phyloP scores from a whole-genome alignment of 2,113 vertebrate genomes.

The Varanus komodoensis region DNA sequence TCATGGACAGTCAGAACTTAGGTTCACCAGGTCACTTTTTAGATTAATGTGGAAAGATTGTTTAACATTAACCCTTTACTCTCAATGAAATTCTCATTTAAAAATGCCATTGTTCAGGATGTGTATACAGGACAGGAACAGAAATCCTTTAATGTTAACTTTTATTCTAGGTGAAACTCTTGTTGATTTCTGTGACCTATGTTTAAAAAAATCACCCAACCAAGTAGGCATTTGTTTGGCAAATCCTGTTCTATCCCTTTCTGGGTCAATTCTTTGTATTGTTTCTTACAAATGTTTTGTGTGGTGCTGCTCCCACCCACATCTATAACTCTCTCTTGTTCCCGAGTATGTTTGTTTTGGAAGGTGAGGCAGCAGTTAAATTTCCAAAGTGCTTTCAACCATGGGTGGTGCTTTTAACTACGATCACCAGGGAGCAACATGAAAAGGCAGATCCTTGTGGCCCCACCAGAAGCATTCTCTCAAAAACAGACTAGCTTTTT shows the following conservation, averaged over 20 bases:
- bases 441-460: not conserved
- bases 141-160: not conserved
- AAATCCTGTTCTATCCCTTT: not conserved
- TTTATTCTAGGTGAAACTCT: not conserved
- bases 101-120: not conserved
- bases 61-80: not conserved
- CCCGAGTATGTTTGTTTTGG: not conserved
- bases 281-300: not conserved
- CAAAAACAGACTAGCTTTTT: not conserved
- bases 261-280: not conserved
- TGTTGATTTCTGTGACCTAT: not conserved
- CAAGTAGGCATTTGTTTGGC: not conserved
- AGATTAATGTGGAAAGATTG: not conserved
- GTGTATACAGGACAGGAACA: not conserved
- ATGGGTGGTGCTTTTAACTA: not conserved
- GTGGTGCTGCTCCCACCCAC: not conserved
- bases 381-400: not conserved
- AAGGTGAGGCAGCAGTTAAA: not conserved
- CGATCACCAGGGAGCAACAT: not conserved
- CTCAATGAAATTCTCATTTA: not conserved
- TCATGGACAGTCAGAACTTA: not conserved
- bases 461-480: not conserved
- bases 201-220: not conserved
- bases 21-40: not conserved
- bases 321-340: not conserved